Evolutionary conservation across 2,888 invertebrate genomes (phyloP).

Genomic region (Stegana nigrithorax): DNA sequence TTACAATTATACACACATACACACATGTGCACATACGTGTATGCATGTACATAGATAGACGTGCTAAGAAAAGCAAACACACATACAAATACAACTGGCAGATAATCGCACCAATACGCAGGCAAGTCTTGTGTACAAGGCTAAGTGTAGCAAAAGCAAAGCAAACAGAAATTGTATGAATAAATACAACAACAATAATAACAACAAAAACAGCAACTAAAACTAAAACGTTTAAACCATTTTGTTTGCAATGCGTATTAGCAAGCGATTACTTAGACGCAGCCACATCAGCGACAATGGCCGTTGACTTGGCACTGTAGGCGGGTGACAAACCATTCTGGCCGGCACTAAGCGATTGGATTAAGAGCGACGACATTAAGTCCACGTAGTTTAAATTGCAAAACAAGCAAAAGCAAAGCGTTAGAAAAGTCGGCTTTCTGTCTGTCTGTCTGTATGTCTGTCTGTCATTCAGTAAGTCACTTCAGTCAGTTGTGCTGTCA

Average conservation of each 20-base stretch:
- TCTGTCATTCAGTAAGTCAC: neutral
- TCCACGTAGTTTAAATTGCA: slow-evolving; percentile 3
- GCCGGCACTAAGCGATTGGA: neutral
- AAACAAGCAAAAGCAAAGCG: neutral
- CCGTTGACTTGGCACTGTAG: too few relatives aligned
- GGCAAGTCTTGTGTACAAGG: slow-evolving; percentile 1
- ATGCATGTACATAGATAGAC: slow-evolving; percentile 6
- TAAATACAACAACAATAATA: neutral
- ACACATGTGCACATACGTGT: slow-evolving; percentile 13
- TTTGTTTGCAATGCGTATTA: slow-evolving; percentile 16
- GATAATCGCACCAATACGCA: slow-evolving; percentile 36
- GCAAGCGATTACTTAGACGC: slow-evolving; percentile 1
- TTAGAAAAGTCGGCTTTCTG: neutral
- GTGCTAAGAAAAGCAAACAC: slow-evolving; percentile 12
- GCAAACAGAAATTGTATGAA: neutral
- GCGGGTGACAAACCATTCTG: too few relatives aligned
- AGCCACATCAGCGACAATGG: neutral
- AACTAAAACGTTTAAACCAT: slow-evolving; percentile 30
- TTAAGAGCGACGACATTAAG: slow-evolving; percentile 13
- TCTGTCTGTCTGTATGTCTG: too few relatives aligned
- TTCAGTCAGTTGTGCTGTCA: slow-evolving; percentile 15
- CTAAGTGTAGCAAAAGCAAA: slow-evolving; percentile 17
- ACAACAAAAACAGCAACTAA: slow-evolving; percentile 22
- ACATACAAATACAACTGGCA: slow-evolving; percentile 21
- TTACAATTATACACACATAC: slow-evolving; percentile 5